Base-by-base conservation (phyloP, 2,113 vertebrate species). In the Scolopax mira region DNA sequence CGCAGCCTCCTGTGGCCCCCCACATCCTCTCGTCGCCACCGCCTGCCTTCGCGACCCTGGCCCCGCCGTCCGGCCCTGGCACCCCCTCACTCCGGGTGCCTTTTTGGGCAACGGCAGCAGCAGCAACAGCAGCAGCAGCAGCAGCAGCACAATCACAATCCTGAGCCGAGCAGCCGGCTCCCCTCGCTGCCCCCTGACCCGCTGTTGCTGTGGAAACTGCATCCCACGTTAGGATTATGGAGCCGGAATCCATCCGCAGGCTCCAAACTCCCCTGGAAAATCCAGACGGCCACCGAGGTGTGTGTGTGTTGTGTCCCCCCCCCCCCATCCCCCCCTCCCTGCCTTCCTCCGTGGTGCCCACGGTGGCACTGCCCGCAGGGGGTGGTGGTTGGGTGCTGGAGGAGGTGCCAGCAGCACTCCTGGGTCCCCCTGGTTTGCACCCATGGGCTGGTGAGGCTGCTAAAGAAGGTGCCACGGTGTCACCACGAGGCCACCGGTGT, bases 151-250 rank as follows among this genome's bases (percentile, higher is more conserved):
- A 90, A 96, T 95, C 93, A 97, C 98, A 94, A 97, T 97, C 97
- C 97, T 96, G 60, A 97, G 98, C 96, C 85, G 97, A 98, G 97
- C 96, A 97, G 97, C 95, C 91, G 90, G 96, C 98, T 98, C 98
- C 98, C 98, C 89, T 97, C 72, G 60, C 96, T 98, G 98, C 97
- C 98, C 98, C 97, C 97, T 98, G 98, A 97, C 98, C 98, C 51
- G 70, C 94, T 85, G 98, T 98, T 98, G 98, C 98, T 97, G 97
- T 98, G 98, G 98, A 97, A 98, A 98, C 98, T 96, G 94, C 97
- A 98, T 97, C 98, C 98, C 96, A 94, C 82, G 93, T 46, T 97
- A 98, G 97, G 97, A 97, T 98, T 97, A 97, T 74, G 96, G 97
- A 97, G 97, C 97, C 94, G 83, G 98, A 97, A 46, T 46, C 44